Evolutionary conservation across 2,888 invertebrate genomes (phyloP).

Genomic region (Lymantria monacha): DNA sequence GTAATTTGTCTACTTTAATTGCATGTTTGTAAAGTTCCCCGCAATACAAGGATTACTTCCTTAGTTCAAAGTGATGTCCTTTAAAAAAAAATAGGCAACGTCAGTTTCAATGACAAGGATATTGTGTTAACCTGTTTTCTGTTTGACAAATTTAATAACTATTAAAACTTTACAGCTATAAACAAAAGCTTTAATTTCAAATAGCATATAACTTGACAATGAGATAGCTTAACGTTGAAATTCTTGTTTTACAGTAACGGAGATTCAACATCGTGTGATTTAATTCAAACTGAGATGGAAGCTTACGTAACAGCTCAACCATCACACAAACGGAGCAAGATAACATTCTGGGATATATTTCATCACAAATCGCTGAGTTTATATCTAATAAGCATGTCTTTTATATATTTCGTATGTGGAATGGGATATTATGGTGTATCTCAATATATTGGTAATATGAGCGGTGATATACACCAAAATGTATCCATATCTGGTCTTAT

Average conservation of each 20-base stretch:
- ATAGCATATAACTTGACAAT: too few species aligned
- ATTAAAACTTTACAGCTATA: too few species aligned
- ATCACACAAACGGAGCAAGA: slow-evolving; percentile 21
- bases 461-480: slow-evolving; percentile 89
- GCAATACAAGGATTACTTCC: too few species aligned
- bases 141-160: too few species aligned
- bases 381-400: slow-evolving; percentile 85
- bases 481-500: slow-evolving; percentile 87
- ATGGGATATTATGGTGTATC: slow-evolving; percentile 93
- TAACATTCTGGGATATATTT: slow-evolving; percentile 61
- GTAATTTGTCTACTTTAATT: too few species aligned
- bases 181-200: too few species aligned
- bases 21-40: too few species aligned
- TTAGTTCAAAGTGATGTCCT: too few species aligned
- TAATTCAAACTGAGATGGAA: slow-evolving; percentile 50
- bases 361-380: slow-evolving; percentile 74
- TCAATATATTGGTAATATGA: slow-evolving; percentile 88
- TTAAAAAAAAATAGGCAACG: too few species aligned
- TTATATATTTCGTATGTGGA: slow-evolving; percentile 89
- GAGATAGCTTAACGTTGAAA: not conserved
- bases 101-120: too few species aligned
- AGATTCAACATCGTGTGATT: slow-evolving; percentile 26
- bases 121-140: too few species aligned
- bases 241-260: slow-evolving; percentile 47
- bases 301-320: slow-evolving; percentile 32